phyloP scores from a whole-genome alignment of 92 coral and sea anemone species.

The Phenganax marumi region DNA sequence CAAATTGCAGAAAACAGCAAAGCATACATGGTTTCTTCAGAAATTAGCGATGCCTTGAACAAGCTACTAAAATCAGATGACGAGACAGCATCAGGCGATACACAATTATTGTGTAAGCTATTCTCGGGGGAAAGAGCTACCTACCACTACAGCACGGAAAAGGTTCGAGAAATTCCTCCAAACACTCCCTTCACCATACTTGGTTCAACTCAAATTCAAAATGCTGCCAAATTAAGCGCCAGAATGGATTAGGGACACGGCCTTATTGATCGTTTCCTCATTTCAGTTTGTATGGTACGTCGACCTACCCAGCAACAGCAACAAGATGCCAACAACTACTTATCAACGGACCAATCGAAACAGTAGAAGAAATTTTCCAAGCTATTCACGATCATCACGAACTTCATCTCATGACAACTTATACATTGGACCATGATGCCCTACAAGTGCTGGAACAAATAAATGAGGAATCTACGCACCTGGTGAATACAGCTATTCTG shows the following conservation, averaged over 20 bases:
- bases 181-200: background rate
- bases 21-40: constrained; percentile 29
- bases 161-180: constrained; percentile 3
- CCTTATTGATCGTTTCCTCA: constrained; percentile 25
- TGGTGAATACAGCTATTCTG: too few relatives aligned
- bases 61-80: constrained; percentile 13
- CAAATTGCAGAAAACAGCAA: background rate
- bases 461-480: too few relatives aligned
- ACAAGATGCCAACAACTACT: background rate
- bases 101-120: constrained; percentile 23
- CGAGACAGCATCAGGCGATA: background rate
- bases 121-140: background rate
- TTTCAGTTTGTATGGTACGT: background rate
- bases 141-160: background rate
- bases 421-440: too few relatives aligned
- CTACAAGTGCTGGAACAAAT: too few relatives aligned
- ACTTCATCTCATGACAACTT: too few relatives aligned
- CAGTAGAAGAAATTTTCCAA: constrained; percentile 6
- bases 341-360: background rate
- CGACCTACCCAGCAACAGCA: background rate
- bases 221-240: background rate
- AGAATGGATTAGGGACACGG: constrained; percentile 9
- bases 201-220: background rate
- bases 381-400: constrained; percentile 4
- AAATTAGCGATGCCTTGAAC: constrained; percentile 26